Percentiles rank a stretch among this genome's conserved stretches.
phyloP scores from a whole-genome alignment of 2,113 vertebrate species.

The Cynopterus brachyotis region DNA sequence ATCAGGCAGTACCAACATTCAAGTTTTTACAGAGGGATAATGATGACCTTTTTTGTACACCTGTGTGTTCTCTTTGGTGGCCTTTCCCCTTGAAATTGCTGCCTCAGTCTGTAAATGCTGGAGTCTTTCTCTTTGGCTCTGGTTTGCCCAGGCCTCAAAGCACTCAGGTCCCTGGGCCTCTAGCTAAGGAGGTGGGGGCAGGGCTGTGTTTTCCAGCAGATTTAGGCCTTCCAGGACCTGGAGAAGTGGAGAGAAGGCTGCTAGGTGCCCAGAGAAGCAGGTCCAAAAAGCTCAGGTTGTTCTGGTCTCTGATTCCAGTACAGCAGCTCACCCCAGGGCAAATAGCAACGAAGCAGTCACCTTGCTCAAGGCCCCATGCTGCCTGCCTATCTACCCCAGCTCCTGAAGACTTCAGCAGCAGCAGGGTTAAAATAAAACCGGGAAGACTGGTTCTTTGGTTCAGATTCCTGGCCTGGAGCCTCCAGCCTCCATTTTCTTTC shows the following conservation, averaged over 20 bases:
- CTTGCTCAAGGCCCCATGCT: slow-evolving; percentile 2
- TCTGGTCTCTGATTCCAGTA: neutral
- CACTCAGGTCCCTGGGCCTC: neutral
- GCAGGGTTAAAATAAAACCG: slow-evolving; percentile 24
- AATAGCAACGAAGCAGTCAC: slow-evolving; percentile 31
- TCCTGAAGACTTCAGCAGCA: neutral
- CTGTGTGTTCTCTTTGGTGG: neutral
- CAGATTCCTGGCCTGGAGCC: slow-evolving; percentile 29
- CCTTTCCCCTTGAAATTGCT: neutral
- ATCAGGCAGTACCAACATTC: neutral
- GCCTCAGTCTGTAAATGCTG: neutral
- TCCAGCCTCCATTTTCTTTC: slow-evolving; percentile 57
- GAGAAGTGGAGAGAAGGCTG: neutral
- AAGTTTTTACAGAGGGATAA: neutral
- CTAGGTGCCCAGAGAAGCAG: neutral
- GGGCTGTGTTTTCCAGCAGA: neutral
- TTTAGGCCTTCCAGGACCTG: neutral
- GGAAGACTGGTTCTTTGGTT: slow-evolving; percentile 66
- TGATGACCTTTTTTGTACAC: neutral
- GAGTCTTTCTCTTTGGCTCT: neutral
- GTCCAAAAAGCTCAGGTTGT: neutral
- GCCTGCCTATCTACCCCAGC: neutral
- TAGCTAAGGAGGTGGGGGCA: neutral
- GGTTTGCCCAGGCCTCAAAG: neutral
- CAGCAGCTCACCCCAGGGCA: neutral